Conservation (phyloP, 2,888 invertebrate genomes). For the Ennomos erosarius region DNA sequence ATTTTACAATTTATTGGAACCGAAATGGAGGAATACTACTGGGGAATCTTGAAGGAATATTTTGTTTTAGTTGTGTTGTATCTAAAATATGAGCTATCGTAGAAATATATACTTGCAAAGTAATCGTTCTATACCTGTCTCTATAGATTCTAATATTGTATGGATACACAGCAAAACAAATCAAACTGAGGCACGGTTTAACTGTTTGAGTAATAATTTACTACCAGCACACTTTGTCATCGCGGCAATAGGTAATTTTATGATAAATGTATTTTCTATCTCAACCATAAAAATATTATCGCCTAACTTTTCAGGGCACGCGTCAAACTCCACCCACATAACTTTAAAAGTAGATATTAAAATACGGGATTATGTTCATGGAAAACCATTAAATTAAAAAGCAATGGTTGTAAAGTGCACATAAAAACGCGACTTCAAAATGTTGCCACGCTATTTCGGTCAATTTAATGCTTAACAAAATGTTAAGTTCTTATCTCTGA, state of each 20-base stretch:
- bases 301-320: constrained; percentile 36
- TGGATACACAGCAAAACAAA: not conserved
- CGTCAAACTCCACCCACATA: constrained; percentile 41
- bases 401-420: constrained; percentile 48
- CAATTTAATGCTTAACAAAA: constrained; percentile 33
- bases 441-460: constrained; percentile 33
- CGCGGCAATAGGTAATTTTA: constrained; percentile 30
- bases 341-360: constrained; percentile 40
- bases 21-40: constrained; percentile 11
- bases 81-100: too few species aligned
- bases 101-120: too few species aligned
- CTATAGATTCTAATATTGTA: too few species aligned
- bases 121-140: too few species aligned
- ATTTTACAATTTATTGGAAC: constrained; percentile 50
- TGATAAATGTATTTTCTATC: constrained; percentile 34
- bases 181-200: not conserved
- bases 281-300: constrained; percentile 37
- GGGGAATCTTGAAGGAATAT: too few species aligned
- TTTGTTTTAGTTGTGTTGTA: too few species aligned
- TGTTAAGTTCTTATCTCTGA: constrained; percentile 5
- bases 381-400: constrained; percentile 57
- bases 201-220: constrained; percentile 15
- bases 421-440: constrained; percentile 36
- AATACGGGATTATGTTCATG: constrained; percentile 49
- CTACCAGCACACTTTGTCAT: constrained; percentile 29